A percentile compares a stretch with the other conserved stretches of the same genome.
phyloP scores from a whole-genome alignment of 2,113 vertebrate genomes.

The Archilochus colubris region DNA sequence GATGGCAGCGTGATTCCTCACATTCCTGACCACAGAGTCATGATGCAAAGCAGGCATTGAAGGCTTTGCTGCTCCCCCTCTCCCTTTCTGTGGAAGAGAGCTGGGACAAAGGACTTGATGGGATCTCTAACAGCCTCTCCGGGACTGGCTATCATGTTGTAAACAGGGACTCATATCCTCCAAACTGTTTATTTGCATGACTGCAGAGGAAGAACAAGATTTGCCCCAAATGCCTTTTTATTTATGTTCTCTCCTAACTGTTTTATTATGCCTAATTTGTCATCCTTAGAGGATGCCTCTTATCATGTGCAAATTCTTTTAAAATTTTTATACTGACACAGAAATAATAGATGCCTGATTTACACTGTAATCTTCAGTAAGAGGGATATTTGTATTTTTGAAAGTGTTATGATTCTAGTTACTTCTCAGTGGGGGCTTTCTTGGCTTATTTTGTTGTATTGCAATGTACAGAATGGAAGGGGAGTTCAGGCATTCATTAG shows the following conservation, averaged over 20 bases:
- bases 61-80: neutral
- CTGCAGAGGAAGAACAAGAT: slow-evolving; percentile 34
- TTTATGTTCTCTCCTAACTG: slow-evolving; percentile 50
- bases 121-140: neutral
- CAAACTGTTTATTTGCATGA: neutral
- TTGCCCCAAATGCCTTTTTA: slow-evolving; percentile 47
- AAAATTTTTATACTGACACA: slow-evolving; percentile 60
- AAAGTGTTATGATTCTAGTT: slow-evolving; percentile 54
- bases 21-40: neutral
- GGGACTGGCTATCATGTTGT: neutral
- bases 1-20: accelerated
- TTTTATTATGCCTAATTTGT: slow-evolving; percentile 55
- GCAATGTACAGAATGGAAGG: neutral
- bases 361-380: slow-evolving; percentile 47
- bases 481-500: neutral
- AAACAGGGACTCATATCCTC: neutral
- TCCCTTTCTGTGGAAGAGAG: neutral
- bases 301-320: slow-evolving; percentile 56
- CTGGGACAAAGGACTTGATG: neutral
- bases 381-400: slow-evolving; percentile 50
- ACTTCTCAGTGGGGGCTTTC: slow-evolving; percentile 35
- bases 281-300: slow-evolving; percentile 51
- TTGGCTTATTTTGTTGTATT: neutral
- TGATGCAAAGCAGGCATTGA: accelerated
- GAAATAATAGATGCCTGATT: slow-evolving; percentile 65